phyloP scores from a whole-genome alignment of 1,140 invertebrate genomes.

The Centruroides vittatus region DNA sequence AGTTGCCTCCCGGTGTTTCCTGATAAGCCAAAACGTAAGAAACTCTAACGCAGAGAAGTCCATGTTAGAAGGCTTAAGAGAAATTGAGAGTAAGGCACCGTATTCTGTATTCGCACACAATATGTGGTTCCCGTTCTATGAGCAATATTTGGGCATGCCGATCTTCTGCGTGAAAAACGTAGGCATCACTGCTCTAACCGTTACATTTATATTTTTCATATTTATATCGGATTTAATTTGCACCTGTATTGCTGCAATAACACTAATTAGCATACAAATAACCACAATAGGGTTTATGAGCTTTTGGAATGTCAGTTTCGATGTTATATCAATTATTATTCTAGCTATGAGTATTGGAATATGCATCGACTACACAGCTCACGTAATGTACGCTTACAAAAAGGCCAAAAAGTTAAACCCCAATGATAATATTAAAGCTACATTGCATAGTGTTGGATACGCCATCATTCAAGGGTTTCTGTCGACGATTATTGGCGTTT shows the following conservation, averaged over 20 bases:
- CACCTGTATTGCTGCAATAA: constrained; percentile 84
- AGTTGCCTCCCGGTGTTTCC: constrained; percentile 64
- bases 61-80: constrained; percentile 63
- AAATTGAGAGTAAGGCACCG: constrained; percentile 57
- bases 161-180: constrained; percentile 85
- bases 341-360: constrained; percentile 97
- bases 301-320: constrained; percentile 82
- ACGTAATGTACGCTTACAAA: constrained; percentile 93
- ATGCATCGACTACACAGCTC: constrained; percentile 91
- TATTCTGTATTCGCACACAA: constrained; percentile 80
- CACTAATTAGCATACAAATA: constrained; percentile 83
- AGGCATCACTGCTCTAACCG: constrained; percentile 72
- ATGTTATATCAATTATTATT: constrained; percentile 97
- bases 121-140: constrained; percentile 86
- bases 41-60: constrained; percentile 79
- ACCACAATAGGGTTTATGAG: constrained; percentile 96
- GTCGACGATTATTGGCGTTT: constrained; percentile 78
- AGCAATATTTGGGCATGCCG: constrained; percentile 81
- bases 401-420: constrained; percentile 39
- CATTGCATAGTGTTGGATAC: constrained; percentile 72
- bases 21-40: constrained; percentile 76
- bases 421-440: constrained; percentile 59
- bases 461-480: constrained; percentile 90
- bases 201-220: constrained; percentile 88
- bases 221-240: constrained; percentile 90